These are phyloP conservation scores for Schizaphis graminum DNA, from an alignment of 2,888 invertebrate genomes.

Conservation along the genomic window DNA sequence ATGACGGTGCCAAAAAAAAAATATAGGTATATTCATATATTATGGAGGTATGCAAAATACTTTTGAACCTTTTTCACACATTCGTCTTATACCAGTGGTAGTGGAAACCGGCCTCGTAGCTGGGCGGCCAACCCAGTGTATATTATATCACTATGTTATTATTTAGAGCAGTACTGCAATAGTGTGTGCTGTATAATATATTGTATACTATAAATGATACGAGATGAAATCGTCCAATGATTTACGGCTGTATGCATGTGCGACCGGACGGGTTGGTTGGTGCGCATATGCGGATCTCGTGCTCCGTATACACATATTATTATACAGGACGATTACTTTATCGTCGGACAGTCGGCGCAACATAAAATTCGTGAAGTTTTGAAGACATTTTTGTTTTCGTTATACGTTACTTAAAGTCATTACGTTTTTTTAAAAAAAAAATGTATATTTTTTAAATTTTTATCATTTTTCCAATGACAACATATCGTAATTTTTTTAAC, in stretches of 20 bases:
- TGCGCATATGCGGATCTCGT: not conserved
- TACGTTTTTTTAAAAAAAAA: not conserved
- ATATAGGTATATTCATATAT: not conserved
- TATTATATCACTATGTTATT: conserved; percentile 9
- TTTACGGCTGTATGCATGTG: conserved; percentile 10
- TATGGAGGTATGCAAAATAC: conserved; percentile 23
- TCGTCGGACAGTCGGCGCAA: not conserved
- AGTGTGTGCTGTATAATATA: not conserved
- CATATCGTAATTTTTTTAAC: too few species aligned
- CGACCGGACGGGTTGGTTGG: not conserved
- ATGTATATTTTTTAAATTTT: not conserved
- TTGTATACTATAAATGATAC: conserved; percentile 13
- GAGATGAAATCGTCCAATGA: conserved; percentile 49
- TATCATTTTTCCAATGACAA: not conserved
- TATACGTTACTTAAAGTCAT: not conserved
- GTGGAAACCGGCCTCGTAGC: not conserved
- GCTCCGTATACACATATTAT: too few species aligned
- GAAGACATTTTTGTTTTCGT: not conserved
- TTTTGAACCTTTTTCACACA: conserved; percentile 56
- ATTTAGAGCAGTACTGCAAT: not conserved
- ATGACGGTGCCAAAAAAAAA: not conserved
- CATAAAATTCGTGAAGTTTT: not conserved
- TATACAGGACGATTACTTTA: not conserved
- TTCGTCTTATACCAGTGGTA: conserved; percentile 40
- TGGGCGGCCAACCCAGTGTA: not conserved